These are phyloP conservation scores for Sisor rabdophorus DNA, from an alignment of 2,113 vertebrate species.

Conservation along the genomic window DNA sequence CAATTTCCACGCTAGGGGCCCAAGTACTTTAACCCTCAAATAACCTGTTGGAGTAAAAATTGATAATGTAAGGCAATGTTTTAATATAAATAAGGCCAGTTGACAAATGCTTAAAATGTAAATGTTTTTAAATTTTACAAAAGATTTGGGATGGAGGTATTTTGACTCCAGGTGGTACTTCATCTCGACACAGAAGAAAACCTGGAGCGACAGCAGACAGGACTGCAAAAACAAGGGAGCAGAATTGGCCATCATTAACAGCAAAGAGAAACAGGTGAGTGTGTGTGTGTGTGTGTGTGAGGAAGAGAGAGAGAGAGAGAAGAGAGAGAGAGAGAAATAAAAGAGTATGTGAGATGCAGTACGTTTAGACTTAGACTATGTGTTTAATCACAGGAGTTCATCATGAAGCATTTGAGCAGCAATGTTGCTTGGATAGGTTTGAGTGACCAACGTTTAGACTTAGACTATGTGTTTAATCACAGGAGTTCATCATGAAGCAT, in stretches of 20 bases:
- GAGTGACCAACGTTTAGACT: neutral
- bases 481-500: neutral
- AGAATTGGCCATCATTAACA: conserved; percentile 33
- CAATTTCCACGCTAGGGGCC: no score
- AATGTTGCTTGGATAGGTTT: neutral
- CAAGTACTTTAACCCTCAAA: no score
- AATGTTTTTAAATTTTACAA: no score
- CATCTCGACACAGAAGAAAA: neutral
- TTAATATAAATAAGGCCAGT: no score
- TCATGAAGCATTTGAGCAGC: neutral
- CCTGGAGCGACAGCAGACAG: conserved; percentile 18
- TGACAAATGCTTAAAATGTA: no score
- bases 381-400: neutral
- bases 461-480: neutral
- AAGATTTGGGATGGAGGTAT: conserved; percentile 1
- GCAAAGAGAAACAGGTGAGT: conserved; percentile 15
- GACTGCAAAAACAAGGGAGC: neutral
- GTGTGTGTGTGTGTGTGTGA: no score
- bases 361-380: neutral
- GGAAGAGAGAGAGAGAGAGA: neutral
- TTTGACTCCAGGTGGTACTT: conserved; percentile 1
- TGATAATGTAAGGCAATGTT: no score
- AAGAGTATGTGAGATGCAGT: neutral
- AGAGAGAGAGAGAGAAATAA: neutral
- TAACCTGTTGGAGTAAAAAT: no score